Percentiles rank a stretch among this genome's conserved stretches.
phyloP scores from a whole-genome alignment of 2,113 vertebrate genomes.

The Tangachromis dhanisi region DNA sequence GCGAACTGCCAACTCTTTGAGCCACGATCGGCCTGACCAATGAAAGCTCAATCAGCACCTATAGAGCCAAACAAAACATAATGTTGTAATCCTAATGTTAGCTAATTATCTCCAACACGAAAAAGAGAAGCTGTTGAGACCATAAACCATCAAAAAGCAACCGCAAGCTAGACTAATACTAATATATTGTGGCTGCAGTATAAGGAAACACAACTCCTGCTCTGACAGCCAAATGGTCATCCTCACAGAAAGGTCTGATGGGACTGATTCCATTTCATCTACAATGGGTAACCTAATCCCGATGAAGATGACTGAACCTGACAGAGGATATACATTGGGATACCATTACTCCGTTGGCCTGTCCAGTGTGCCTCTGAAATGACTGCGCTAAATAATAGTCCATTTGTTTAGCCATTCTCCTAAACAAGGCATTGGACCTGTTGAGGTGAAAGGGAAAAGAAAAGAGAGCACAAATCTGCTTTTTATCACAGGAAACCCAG shows the following conservation, averaged over 20 bases:
- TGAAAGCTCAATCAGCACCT: neutral
- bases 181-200: neutral
- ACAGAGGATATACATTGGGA: slow-evolving; percentile 43
- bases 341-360: slow-evolving; percentile 35
- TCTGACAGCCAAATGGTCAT: slow-evolving; percentile 46
- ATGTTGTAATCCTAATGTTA: neutral
- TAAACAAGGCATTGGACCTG: slow-evolving; percentile 21
- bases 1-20: neutral
- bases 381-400: slow-evolving; percentile 41
- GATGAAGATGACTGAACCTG: slow-evolving; percentile 41
- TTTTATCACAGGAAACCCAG: slow-evolving; percentile 16
- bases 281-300: slow-evolving; percentile 56
- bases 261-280: slow-evolving; percentile 51
- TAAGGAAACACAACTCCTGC: slow-evolving; percentile 31
- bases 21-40: neutral
- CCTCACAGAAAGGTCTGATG: slow-evolving; percentile 7
- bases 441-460: slow-evolving; percentile 4
- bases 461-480: neutral
- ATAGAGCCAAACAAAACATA: neutral
- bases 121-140: neutral
- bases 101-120: neutral
- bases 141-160: neutral
- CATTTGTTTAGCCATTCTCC: slow-evolving; percentile 44
- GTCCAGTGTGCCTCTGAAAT: slow-evolving; percentile 6
- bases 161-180: neutral